Evolutionary conservation across 2,113 vertebrate species (phyloP), one percentile per base, ranked within the genome.

Genomic region (Ifrita kowaldi): DNA sequence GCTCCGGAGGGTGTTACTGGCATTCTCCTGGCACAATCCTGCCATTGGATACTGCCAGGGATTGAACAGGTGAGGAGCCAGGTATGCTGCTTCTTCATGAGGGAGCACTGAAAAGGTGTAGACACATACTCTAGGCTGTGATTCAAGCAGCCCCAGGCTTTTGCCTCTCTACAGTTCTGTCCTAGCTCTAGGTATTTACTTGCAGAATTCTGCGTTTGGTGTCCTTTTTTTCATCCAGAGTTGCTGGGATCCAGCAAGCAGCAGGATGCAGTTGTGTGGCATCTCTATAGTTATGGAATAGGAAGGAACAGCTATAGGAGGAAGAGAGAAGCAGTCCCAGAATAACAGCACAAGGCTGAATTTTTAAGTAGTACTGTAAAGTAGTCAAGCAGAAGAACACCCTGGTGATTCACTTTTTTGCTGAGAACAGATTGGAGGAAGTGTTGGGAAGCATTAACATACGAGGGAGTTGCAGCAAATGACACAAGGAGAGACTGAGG

Each of bases 11-110:
- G 95, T 99, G 88, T 96, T 99, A 32, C 56, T 99, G 94, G 99
- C 99, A 18, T 99, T 99, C 95, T 99, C 99, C 85, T 99, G 99
- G 98, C 99, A 99, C 78, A 99, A 99, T 94, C 99, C 98, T 33
- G 89, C 97, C 37, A 98, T 99, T 27, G 99, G 99, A 71, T 99
- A 99, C 96, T 99, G 99, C 94, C 99, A 99, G 88, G 99, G 99
- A 41, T 97, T 99, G 73, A 99, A 99, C 98, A 99, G 99, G 99
- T 99, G 71, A 97, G 97, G 33, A 80, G 4, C 9, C 6, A 64
- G 27, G 42, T 75, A 6, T 50, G 55, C 28, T 73, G 21, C n/a
- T 78, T 37, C 39, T 88, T 73, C 16, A 2, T 30, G 30, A 59
- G 42, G 41, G 59, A 81, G 33, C 49, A 37, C n/a, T 75, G 44